Conservation (phyloP, 2,888 invertebrate genomes). For the Polietes domitor region DNA sequence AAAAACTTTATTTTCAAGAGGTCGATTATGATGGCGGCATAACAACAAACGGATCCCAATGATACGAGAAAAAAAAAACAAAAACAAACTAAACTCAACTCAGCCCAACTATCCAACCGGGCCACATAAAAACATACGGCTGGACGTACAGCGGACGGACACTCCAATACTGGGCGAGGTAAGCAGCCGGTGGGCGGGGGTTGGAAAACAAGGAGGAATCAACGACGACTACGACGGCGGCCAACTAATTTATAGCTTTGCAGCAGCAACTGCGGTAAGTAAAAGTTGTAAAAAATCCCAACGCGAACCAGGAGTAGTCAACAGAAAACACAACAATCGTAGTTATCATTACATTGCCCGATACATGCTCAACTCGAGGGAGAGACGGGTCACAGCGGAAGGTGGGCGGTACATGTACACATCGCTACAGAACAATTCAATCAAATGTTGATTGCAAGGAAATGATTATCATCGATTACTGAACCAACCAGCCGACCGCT, state of each 20-base stretch:
- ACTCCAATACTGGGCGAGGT: background rate
- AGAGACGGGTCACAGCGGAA: background rate
- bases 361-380: background rate
- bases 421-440: conserved; percentile 30
- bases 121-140: conserved; percentile 10
- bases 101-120: background rate
- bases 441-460: conserved; percentile 48
- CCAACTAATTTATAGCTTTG: conserved; percentile 15
- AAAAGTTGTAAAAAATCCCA: conserved; percentile 41
- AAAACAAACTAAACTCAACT: conserved; percentile 10
- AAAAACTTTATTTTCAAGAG: conserved; percentile 57
- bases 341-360: conserved; percentile 6
- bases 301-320: conserved; percentile 21
- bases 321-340: background rate
- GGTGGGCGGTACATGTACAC: background rate
- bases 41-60: conserved; percentile 46
- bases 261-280: conserved; percentile 50
- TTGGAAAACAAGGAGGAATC: background rate
- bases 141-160: conserved; percentile 3
- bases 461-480: conserved; percentile 47
- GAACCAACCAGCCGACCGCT: conserved; percentile 9
- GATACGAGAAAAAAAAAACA: background rate
- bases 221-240: background rate
- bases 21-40: conserved; percentile 58
- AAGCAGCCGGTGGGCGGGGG: background rate